Evolutionary conservation across 2,888 invertebrate species (phyloP), one percentile per base, ranked within the genome.

Genomic region (Drosophila greeni): DNA sequence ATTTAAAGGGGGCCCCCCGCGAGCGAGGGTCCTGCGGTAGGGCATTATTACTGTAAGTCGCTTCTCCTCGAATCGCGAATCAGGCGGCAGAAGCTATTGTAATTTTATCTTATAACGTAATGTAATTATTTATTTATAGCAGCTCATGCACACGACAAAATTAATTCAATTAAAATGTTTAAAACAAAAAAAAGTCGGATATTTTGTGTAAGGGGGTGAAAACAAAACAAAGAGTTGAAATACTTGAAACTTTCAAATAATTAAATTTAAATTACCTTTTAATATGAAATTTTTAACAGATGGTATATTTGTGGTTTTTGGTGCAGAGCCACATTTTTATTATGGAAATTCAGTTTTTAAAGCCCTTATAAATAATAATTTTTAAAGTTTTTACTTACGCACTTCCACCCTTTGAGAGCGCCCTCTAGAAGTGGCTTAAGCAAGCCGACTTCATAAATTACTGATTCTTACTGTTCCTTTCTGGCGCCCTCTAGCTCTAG

Each of bases 101-200:
- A 81, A 82, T 82, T 80, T 76, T 76, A 81, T 69, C 65, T 74
- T 80, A 82, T 69, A 72, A 72, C 60, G 58, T 81, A 81, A 72
- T 81, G 78, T 81, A 81, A 81, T 81, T 81, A 81, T 81, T 82
- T 81, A 81, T 81, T 81, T 75, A 82, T 78, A 75, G 76, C 66
- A 54, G 67, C 70, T 74, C 65, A 62, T 67, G 62, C 68, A 39
- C 68, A 34, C 52, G 23, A 70, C 34, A 73, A 73, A 82, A 72
- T 74, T 78, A 79, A 81, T 82, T 72, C 75, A 75, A 80, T 76
- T 82, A 76, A 82, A 82, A 76, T 80, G 81, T 81, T 81, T 67
- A 71, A 82, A 82, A 82, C 72, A 64, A 73, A 24, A 23, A 11
- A 24, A 5, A 3, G 1, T 0, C 0, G 12, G 14, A 5, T 5